Evolutionary conservation across 2,797 vertebrate species (phyloP), one percentile per base, ranked within the genome.

Genomic region (Betta splendens): DNA sequence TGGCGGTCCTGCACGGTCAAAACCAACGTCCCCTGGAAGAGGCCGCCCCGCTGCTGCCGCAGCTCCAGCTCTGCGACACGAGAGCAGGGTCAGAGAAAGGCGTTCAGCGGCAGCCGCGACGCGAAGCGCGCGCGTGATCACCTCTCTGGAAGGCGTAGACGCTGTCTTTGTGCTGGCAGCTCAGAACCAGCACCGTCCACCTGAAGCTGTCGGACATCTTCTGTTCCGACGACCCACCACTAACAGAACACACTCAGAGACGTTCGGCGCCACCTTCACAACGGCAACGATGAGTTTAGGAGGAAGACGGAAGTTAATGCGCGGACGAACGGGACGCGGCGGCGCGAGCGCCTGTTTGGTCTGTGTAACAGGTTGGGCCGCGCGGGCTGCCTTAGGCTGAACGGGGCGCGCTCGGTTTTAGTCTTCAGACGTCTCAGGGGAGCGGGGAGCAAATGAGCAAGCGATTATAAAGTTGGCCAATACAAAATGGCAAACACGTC

Each of bases 141-240:
- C 95, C 95, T 90, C 86, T 91, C 75, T 96, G 95, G 74, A 95
- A 95, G 16, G 89, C 84, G 53, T 89, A 85, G 0, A 93, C 92
- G 4, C 92, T 94, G 86, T 95, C 93, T 80, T 92, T 93, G 59
- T 94, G 90, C 16, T 94, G 95, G 64, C 95, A 96, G 0, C 94
- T 96, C 35, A 97, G 88, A 4, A 95, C 90, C 20, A 97, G 68
- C 29, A 94, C 93, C 0, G 94, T 95, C 95, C 95, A 97, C 6
- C 70, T 40, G 54, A 85, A 75, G 1, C 16, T 3, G 12, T 8
- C 36, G 0, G 62, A 50, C 85, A 82, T 85, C 48, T 15, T 28
- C n/a, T 80, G 44, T 11, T 25, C n/a, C 2, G 6, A 0, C 31
- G 7, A n/a, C n/a, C n/a, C n/a, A n/a, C n/a, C n/a, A n/a, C n/a